Base-by-base conservation (phyloP, 2,113 vertebrate genomes). In the Suncus etruscus region DNA sequence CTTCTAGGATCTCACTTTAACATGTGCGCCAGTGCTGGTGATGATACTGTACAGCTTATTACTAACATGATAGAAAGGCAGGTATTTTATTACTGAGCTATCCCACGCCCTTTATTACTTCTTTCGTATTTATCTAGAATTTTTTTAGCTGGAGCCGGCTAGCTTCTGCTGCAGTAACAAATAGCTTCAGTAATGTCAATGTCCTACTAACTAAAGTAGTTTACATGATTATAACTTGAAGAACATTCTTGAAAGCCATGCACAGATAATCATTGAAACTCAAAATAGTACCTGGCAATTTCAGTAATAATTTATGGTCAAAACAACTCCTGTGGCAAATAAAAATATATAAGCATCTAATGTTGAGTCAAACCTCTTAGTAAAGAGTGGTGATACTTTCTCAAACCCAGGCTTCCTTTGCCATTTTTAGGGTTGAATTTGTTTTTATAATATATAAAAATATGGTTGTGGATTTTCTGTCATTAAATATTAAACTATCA, bases 151-250 rank as follows among this genome's bases (percentile, higher is more conserved):
- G 39, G 39, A 85, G 50, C 68, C 79, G 15, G 6, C 65, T 89
- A 65, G 6, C 6, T 74, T 80, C 32, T 83, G 50, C 78, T 63
- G 85, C 48, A 50, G 72, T 92, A 81, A 70, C 78, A 87, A 83
- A 51, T 48, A 69, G 11, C 24, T 69, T 32, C 18, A 39, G 18
- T 76, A 39, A 69, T 63, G 25, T 47, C 51, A 29, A 6, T 77
- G 25, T 63, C 70, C 29, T 11, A 61, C 22, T 76, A 69, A 76
- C 70, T 51, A 82, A 74, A 61, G 39, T 77, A 22, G 5, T 47
- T 82, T 76, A 75, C 70, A 58, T 5, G 15, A 24, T 63, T 69
- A 11, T n/a, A 29, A 0, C 68, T 18, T 75, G 29, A 29, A 69
- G 50, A 11, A 81, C 63, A 6, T n/a, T 20, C 16, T 11, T 81